phyloP scores from a whole-genome alignment of 2,113 vertebrate genomes.

The Aplodontia rufa region DNA sequence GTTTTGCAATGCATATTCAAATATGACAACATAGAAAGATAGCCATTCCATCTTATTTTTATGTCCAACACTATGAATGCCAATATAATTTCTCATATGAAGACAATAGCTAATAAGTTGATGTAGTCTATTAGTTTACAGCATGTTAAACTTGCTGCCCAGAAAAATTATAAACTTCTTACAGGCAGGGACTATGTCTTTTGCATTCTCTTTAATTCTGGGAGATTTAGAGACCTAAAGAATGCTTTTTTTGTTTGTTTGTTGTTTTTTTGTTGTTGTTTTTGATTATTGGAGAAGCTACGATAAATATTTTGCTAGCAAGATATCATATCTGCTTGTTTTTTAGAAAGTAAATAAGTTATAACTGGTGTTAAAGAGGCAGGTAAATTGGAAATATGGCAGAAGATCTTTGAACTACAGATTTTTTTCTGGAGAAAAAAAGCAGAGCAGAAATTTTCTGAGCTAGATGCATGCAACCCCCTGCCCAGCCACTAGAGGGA shows the following conservation, averaged over 20 bases:
- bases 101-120: neutral
- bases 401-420: neutral
- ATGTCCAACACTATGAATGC: neutral
- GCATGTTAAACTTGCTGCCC: neutral
- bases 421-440: neutral
- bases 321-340: neutral
- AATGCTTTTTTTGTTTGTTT: neutral
- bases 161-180: neutral
- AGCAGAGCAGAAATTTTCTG: neutral
- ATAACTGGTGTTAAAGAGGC: neutral
- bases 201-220: neutral
- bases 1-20: neutral
- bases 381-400: neutral
- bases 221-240: neutral
- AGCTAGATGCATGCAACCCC: neutral
- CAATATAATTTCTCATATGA: neutral
- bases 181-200: neutral
- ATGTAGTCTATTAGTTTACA: neutral
- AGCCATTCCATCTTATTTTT: neutral
- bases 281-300: neutral
- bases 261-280: neutral
- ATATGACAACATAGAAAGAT: neutral
- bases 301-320: constrained; percentile 3
- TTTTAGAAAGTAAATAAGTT: neutral
- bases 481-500: neutral